Conservation (phyloP, 2,113 vertebrate species). For the Lepus timidus region DNA sequence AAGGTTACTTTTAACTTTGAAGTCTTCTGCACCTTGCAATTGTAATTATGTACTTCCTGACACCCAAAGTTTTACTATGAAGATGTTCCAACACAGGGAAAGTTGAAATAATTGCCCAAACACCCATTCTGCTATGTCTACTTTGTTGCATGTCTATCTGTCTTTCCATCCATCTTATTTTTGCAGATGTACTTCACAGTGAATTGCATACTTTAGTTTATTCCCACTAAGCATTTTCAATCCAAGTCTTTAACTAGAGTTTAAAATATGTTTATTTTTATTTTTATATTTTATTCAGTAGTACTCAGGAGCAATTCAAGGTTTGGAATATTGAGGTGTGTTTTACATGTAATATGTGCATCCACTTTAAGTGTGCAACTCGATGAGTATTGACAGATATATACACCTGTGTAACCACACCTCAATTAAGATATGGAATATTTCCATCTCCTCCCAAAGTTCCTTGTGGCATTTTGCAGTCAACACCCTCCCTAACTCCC, state of each 20-base stretch:
- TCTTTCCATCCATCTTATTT: neutral
- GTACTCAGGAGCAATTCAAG: too few relatives aligned
- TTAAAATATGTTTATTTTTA: too few relatives aligned
- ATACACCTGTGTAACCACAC: neutral
- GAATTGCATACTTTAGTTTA: neutral
- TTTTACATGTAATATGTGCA: too few relatives aligned
- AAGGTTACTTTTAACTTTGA: neutral
- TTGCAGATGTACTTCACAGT: neutral
- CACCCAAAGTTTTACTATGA: neutral
- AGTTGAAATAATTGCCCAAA: neutral
- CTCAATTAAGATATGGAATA: neutral
- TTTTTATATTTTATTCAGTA: too few relatives aligned
- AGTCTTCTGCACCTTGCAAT: neutral
- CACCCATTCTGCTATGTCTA: neutral
- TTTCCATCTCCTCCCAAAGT: neutral
- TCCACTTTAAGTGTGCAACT: too few relatives aligned
- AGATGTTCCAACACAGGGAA: neutral
- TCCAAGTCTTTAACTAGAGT: too few relatives aligned
- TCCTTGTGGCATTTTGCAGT: neutral
- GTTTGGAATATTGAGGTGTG: too few relatives aligned
- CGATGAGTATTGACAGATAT: too few relatives aligned
- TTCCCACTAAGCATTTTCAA: neutral
- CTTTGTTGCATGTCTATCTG: too few relatives aligned
- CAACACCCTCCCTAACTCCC: too few relatives aligned
- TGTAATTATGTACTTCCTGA: neutral